These are phyloP conservation scores for Drosophila cardini DNA, from an alignment of 1,140 invertebrate genomes.

Conservation along the genomic window DNA sequence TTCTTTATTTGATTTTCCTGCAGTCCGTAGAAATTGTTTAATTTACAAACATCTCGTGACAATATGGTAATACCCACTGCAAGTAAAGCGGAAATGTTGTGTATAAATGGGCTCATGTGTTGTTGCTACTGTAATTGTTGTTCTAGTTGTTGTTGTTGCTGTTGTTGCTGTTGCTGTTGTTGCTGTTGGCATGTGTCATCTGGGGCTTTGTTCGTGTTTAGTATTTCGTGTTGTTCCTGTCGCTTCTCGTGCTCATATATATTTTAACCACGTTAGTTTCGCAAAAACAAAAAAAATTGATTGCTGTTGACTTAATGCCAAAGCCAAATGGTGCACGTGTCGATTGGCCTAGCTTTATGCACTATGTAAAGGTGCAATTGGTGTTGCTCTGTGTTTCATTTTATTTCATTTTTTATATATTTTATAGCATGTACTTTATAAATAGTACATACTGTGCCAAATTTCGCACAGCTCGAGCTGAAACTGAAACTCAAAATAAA, in stretches of 20 bases:
- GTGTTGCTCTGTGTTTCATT: slow-evolving; percentile 17
- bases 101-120: slow-evolving; percentile 35
- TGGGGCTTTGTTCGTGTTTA: slow-evolving; percentile 36
- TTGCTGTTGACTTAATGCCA: slow-evolving; percentile 62
- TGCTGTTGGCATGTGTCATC: slow-evolving; percentile 36
- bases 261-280: slow-evolving; percentile 65
- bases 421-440: background rate
- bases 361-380: slow-evolving; percentile 36
- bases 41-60: background rate
- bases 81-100: slow-evolving; percentile 19
- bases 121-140: slow-evolving; percentile 29
- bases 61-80: slow-evolving; percentile 3
- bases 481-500: slow-evolving; percentile 3
- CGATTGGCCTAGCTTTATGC: slow-evolving; percentile 40
- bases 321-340: slow-evolving; percentile 72
- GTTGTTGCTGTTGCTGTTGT: slow-evolving; percentile 30
- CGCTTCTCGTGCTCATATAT: slow-evolving; percentile 43
- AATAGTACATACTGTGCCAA: background rate
- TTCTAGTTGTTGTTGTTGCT: slow-evolving; percentile 27
- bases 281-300: slow-evolving; percentile 73
- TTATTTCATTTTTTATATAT: no score
- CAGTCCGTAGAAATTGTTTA: background rate
- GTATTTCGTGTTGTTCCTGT: slow-evolving; percentile 33
- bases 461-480: slow-evolving; percentile 13
- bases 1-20: background rate